Percentiles rank a stretch among this genome's conserved stretches.
Conservation (phyloP, 2,113 vertebrate species). For the Australoheros scitulus region DNA sequence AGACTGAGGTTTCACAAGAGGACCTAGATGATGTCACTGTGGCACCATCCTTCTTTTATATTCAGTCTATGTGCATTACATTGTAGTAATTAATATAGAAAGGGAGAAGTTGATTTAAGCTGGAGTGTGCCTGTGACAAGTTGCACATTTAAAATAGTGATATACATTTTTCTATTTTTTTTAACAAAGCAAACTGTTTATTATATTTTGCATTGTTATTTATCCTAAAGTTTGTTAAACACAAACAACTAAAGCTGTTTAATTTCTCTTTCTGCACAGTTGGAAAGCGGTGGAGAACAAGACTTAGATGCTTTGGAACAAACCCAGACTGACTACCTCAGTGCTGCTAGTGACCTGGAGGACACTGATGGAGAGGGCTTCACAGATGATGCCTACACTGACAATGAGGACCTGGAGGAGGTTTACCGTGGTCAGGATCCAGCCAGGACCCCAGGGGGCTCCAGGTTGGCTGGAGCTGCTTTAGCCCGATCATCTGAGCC, state of each 20-base stretch:
- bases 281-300: slow-evolving; percentile 80
- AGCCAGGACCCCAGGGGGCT: slow-evolving; percentile 39
- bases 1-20: no score
- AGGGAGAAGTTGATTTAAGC: background rate
- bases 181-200: background rate
- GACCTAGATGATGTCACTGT: background rate
- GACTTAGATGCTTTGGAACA: slow-evolving; percentile 81
- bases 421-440: slow-evolving; percentile 62
- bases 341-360: slow-evolving; percentile 93
- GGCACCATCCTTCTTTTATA: background rate
- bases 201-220: background rate
- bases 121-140: no score
- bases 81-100: background rate
- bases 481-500: slow-evolving; percentile 72
- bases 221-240: background rate
- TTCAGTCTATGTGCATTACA: background rate
- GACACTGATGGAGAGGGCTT: slow-evolving; percentile 88
- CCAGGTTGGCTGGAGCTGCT: slow-evolving; percentile 29
- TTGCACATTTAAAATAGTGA: accelerated
- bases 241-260: background rate
- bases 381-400: slow-evolving; percentile 83
- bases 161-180: background rate
- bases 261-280: slow-evolving; percentile 67
- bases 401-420: slow-evolving; percentile 86
- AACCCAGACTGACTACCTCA: slow-evolving; percentile 85